Conservation (phyloP, 1,140 invertebrate genomes). For the Plodia interpunctella region DNA sequence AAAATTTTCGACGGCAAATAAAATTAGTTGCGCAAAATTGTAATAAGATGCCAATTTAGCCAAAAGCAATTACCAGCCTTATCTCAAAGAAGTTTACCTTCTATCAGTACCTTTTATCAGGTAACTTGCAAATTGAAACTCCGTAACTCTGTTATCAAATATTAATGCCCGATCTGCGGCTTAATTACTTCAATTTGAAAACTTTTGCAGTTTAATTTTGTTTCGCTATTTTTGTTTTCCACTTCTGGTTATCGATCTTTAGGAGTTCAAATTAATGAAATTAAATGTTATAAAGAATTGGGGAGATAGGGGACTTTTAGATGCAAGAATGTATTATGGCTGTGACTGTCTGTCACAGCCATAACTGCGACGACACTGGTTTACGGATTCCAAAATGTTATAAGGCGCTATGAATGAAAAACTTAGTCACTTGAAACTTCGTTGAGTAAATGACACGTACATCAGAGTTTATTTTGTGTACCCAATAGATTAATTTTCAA, state of each 20-base stretch:
- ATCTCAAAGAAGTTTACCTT: conserved; percentile 58
- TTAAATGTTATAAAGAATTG: no score
- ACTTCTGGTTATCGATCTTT: not conserved
- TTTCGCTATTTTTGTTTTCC: conserved; percentile 8
- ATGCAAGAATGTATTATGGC: no score
- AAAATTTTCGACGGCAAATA: not conserved
- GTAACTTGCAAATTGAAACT: conserved; percentile 72
- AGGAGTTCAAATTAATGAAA: no score
- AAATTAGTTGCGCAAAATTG: conserved; percentile 21
- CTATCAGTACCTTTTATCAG: conserved; percentile 72
- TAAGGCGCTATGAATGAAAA: no score
- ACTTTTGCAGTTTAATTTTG: conserved; percentile 6
- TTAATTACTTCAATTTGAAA: conserved; percentile 39
- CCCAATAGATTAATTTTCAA: no score
- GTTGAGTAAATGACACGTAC: no score
- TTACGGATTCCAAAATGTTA: no score
- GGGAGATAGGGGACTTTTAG: no score
- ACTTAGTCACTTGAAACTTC: no score
- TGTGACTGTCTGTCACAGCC: no score
- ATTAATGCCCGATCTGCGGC: conserved; percentile 57
- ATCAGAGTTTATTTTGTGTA: no score
- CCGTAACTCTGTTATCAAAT: conserved; percentile 68
- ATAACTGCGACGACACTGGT: no score
- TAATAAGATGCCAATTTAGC: conserved; percentile 21
- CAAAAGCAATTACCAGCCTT: conserved; percentile 33